Evolutionary conservation across 2,888 invertebrate genomes (phyloP), one percentile per base, ranked within the genome.

Genomic region (Formica aserva): DNA sequence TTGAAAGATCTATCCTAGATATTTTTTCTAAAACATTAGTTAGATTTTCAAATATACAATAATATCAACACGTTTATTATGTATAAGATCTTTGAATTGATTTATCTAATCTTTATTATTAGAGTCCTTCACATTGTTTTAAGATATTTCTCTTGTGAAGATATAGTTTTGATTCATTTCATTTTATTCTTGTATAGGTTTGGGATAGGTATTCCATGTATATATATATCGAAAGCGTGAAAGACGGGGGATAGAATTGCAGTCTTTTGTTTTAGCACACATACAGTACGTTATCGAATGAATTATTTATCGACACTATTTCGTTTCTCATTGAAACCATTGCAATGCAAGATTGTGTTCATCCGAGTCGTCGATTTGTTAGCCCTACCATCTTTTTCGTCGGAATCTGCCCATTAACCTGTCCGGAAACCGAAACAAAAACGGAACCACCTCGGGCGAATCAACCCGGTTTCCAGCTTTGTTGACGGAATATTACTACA

Each of bases 401-500:
- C 41, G 22, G 15, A 41, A 57, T 8, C 29, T 69, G 41, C 57
- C 77, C 57, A 77, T 69, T 77, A 77, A 67, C 29, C 6, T 35
- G 35, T 35, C 69, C 57, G 77, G 75, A 41, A 41, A 67, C 38
- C 26, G 52, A 38, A 77, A 69, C 57, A 69, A 77, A 77, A 77
- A 29, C n/a, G 52, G 2, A 52, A n/a, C 32, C 2, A 38, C 29
- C 57, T 41, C 57, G 57, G 55, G 69, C 77, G 57, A 77, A 41
- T 69, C 77, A 77, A 57, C 69, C 41, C 29, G 41, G 57, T 77
- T 77, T 77, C 55, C 32, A 57, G 57, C 57, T 77, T 69, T 77
- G 77, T 69, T 77, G 67, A 67, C 45, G 67, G 26, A 77, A 77
- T 77, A 77, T 77, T 77, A 77, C 41, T 69, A 57, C 77, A 32